phyloP scores from a whole-genome alignment of 2,797 vertebrate species.

The Sparus aurata region DNA sequence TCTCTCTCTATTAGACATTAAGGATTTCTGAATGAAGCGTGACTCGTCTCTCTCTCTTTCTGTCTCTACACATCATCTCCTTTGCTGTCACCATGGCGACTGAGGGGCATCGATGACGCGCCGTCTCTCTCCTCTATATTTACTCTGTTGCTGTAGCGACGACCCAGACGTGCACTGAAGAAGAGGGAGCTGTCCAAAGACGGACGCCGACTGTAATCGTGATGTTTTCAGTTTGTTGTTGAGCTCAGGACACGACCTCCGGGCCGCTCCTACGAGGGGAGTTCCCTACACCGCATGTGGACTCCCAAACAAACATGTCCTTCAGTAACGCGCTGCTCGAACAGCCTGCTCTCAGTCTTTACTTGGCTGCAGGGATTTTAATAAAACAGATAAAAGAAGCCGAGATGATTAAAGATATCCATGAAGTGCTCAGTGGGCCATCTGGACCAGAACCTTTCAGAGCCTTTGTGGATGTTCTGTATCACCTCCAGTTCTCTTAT shows the following conservation, averaged over 20 bases:
- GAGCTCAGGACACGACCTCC: background rate
- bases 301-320: background rate
- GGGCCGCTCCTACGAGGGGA: background rate
- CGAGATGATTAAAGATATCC: background rate
- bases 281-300: background rate
- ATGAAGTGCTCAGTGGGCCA: background rate
- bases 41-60: conserved; percentile 47
- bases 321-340: no score
- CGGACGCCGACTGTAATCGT: conserved; percentile 15
- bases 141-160: conserved; percentile 75
- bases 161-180: conserved; percentile 52
- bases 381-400: background rate
- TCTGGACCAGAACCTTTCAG: no score
- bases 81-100: conserved; percentile 56
- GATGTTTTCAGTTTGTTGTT: conserved; percentile 6
- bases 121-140: conserved; percentile 78
- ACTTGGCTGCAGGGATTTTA: no score
- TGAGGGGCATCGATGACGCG: conserved; percentile 60
- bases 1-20: conserved; percentile 24
- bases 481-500: no score
- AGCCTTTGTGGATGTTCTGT: no score
- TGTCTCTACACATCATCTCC: conserved; percentile 44
- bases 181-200: conserved; percentile 3
- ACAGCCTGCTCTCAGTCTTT: background rate
- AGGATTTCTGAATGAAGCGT: conserved; percentile 71